phyloP scores from a whole-genome alignment of 2,888 invertebrate species.

The Caenorhabditis parvicauda region DNA sequence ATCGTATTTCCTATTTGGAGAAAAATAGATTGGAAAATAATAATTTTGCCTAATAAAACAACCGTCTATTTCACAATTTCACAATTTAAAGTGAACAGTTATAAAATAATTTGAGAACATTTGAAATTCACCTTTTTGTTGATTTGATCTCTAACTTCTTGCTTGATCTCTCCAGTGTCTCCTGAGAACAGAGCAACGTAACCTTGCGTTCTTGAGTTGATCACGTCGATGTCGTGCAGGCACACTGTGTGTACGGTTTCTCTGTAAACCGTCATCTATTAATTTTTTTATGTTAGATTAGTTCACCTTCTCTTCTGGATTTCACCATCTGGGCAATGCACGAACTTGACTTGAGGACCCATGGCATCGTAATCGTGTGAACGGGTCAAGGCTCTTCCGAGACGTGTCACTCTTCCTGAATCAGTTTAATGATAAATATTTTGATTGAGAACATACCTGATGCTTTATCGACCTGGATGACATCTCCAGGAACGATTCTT shows the following conservation, averaged over 20 bases:
- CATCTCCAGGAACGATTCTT: slow-evolving; percentile 79
- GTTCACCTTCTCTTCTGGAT: slow-evolving; percentile 78
- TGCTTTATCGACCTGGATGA: slow-evolving; percentile 96
- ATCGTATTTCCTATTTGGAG: neutral
- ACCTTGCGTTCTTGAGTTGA: slow-evolving; percentile 88
- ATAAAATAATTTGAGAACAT: neutral
- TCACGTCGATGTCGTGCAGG: slow-evolving; percentile 97
- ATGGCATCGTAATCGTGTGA: slow-evolving; percentile 97
- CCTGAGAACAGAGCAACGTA: slow-evolving; percentile 94
- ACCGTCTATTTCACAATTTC: neutral
- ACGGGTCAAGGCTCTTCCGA: slow-evolving; percentile 84
- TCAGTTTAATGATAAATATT: neutral
- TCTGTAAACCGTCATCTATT: slow-evolving; percentile 69
- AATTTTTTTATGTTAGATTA: neutral
- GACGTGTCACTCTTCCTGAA: slow-evolving; percentile 51
- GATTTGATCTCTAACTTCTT: slow-evolving; percentile 93
- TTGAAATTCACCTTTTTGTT: slow-evolving; percentile 84
- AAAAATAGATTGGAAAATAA: neutral
- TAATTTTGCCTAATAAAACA: neutral
- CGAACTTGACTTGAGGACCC: slow-evolving; percentile 78
- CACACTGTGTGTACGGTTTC: slow-evolving; percentile 93
- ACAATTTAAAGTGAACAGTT: slow-evolving; percentile 1
- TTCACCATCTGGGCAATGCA: slow-evolving; percentile 97
- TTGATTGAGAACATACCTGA: slow-evolving; percentile 73
- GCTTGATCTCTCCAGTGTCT: slow-evolving; percentile 97